Base-by-base conservation (phyloP, 2,888 invertebrate genomes). In the Andrena praecox region DNA sequence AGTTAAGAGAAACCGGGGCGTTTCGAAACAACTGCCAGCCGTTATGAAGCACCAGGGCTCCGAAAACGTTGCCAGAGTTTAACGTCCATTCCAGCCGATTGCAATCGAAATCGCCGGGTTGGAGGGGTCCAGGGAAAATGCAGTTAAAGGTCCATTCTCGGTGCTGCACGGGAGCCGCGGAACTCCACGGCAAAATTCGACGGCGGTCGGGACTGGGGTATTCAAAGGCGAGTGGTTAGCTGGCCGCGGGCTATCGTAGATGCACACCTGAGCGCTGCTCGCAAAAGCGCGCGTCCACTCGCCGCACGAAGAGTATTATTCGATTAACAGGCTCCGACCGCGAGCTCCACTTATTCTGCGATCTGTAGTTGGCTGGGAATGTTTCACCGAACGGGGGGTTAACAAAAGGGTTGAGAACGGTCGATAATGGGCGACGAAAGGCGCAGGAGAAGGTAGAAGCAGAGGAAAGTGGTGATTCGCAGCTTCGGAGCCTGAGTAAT, bases 311-410 rank as follows among this genome's bases (percentile, higher is more conserved):
- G 56, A 56, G 56, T 27, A 59, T 59, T 66, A 71, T 80, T 66
- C 83, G 56, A 56, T 56, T 74, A 68, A 48, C 59, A 8, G 48
- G 4, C 66, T 48, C 70, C 64, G 76, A 42, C 35, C 20, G 68
- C 75, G 62, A 69, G 69, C 72, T 70, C 52, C 67, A 24, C 54
- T 42, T 68, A 52, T 73, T 71, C 74, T 12, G 16, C 62, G 68
- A 75, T 75, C 33, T 8, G 56, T 69, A 60, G 60, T 69, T 69
- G 50, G 60, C 31, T 75, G 69, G 69, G 50, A 50, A 50, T 60
- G 50, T 68, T 69, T 59, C 7, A 50, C 27, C 3, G 56, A 12
- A 3, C 1, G 27, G 5, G 12, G 20, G 27, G 7, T 16, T 42
- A 50, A 16, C 16, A 16, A 5, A 10, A 20, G 52, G 7, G n/a